Evolutionary conservation across 2,888 invertebrate species (phyloP), one percentile per base, ranked within the genome.

Genomic region (Tachina lurida): DNA sequence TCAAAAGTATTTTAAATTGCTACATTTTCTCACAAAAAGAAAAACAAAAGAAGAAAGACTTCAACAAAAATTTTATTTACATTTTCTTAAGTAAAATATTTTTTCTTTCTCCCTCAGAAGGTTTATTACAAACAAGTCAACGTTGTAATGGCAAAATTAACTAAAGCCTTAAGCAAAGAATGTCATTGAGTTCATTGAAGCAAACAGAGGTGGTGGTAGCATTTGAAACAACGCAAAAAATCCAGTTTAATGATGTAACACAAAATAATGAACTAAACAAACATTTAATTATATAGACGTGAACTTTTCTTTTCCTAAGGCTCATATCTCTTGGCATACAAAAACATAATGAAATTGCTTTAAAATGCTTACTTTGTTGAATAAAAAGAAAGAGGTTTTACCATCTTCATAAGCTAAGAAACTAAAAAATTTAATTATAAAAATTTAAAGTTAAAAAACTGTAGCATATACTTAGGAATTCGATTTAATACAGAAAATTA

Each of bases 221-320:
- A 8, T n/a, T 39, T 31, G 9, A 7, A 47, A 39, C 13, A 70
- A 68, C 39, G 47, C 17, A 31, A 68, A 41, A 39, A 67, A 49
- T 0, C 47, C 45, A 19, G 31, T 47, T 81, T 85, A 85, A 85
- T 85, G 81, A 82, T 78, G 81, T 75, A 75, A 63, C 68, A 74
- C 43, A 39, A 74, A 74, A 82, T 78, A 78, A 82, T 82, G 56
- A 82, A 85, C 77, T 85, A 65, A 82, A 78, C 68, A 82, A 74
- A 85, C 75, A 82, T 82, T 74, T 82, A 45, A 70, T 70, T 70
- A 74, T 41, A 63, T 74, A 63, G 68, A 75, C 39, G 10, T 19
- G 17, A 58, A 22, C n/a, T 41, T n/a, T 12, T 45, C 7, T 19
- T 15, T 62, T 60, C 1, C 2, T 12, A 19, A 13, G 63, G 13